Evolutionary conservation across 37 sponge, comb jelly and placozoan genomes (phyloP).

Genomic region (Hormiphora californensis): DNA sequence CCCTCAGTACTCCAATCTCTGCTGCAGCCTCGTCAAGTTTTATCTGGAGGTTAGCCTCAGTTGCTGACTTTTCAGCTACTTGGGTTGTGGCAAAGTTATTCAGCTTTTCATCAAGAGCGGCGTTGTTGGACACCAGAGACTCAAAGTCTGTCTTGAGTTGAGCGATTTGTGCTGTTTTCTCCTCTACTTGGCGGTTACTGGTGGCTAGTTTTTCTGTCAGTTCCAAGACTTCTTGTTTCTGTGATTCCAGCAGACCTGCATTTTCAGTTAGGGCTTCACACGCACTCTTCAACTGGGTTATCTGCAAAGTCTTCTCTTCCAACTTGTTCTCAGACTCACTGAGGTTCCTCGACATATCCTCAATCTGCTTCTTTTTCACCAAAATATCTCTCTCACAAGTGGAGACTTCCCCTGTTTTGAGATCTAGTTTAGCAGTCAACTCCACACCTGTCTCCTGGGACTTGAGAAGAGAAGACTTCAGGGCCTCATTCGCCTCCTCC

Average conservation of each 20-base stretch:
- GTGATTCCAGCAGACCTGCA: too few species aligned
- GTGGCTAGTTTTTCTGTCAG: neutral
- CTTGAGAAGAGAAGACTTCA: neutral
- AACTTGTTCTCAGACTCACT: neutral
- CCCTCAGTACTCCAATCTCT: neutral
- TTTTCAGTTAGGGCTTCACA: too few species aligned
- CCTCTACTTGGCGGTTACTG: neutral
- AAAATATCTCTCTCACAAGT: slow-evolving; percentile 4
- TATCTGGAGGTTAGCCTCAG: neutral
- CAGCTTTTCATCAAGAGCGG: slow-evolving; percentile 36
- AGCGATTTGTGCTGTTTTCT: neutral
- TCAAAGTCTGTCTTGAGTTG: slow-evolving; percentile 9
- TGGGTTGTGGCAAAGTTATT: neutral
- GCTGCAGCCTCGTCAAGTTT: neutral
- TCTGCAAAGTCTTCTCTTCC: neutral
- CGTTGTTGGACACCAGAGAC: neutral
- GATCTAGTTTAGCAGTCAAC: slow-evolving; percentile 26
- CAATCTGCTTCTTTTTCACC: neutral
- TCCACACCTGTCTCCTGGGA: slow-evolving; percentile 2
- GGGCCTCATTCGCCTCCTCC: neutral
- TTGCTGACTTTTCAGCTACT: too few species aligned
- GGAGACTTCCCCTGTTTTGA: neutral
- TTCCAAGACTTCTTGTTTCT: neutral
- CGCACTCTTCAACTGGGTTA: too few species aligned
- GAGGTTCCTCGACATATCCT: neutral